Evolutionary conservation across 2,797 vertebrate genomes (phyloP).

Genomic region (Danio kyathit): DNA sequence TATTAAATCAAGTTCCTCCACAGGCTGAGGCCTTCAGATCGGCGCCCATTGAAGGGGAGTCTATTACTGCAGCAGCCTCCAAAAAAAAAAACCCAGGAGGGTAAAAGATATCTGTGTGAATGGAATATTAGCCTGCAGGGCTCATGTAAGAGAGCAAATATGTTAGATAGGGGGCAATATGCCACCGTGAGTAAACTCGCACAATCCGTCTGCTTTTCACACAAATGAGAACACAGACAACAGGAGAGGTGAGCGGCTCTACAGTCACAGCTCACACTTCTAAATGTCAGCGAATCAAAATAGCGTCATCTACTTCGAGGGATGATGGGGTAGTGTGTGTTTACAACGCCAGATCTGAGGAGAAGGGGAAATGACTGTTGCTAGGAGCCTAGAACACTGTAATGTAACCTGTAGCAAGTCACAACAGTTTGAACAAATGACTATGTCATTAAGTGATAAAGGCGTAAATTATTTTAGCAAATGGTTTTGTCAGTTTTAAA

Average conservation of each 20-base stretch:
- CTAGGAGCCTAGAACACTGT: conserved; percentile 31
- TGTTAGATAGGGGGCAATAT: conserved; percentile 55
- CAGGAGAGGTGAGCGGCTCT: conserved; percentile 52
- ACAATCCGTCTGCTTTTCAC: conserved; percentile 39
- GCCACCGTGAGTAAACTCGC: conserved; percentile 27
- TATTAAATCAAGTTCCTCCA: conserved; percentile 71
- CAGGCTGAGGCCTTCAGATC: conserved; percentile 63
- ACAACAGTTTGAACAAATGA: conserved; percentile 49
- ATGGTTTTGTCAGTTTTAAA: too few species aligned
- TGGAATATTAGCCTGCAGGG: conserved; percentile 52
- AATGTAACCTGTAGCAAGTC: conserved; percentile 48
- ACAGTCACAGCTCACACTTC: conserved; percentile 52
- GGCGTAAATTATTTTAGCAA: not conserved
- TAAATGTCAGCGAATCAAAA: conserved; percentile 58
- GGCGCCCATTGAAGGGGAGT: conserved; percentile 60
- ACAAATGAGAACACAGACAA: conserved; percentile 48
- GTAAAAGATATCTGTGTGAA: conserved; percentile 56
- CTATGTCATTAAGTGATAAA: not conserved
- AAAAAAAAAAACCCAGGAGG: conserved; percentile 51
- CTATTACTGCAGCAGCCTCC: conserved; percentile 63
- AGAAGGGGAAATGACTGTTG: conserved; percentile 47
- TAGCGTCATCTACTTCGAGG: conserved; percentile 51
- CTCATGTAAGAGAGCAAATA: conserved; percentile 30
- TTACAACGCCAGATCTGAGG: conserved; percentile 51
- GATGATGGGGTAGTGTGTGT: conserved; percentile 46